These are phyloP conservation scores for Himalopsyche kuldschensis DNA, from an alignment of 2,888 invertebrate genomes.

Conservation along the genomic window DNA sequence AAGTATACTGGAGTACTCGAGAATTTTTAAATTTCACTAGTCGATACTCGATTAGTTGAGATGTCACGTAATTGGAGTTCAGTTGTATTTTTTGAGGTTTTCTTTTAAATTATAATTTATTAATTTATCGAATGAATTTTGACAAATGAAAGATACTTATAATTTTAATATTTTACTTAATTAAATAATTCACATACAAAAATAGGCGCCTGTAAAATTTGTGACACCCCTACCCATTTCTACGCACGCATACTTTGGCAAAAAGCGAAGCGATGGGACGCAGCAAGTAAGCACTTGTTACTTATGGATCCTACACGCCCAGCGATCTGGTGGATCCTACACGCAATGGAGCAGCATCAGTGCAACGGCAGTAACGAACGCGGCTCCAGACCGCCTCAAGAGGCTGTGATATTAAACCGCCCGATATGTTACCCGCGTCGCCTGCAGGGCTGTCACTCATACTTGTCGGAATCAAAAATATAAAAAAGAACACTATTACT, in stretches of 20 bases:
- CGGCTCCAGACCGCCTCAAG: conserved; percentile 5
- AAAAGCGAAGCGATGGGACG: neutral
- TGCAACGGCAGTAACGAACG: conserved; percentile 16
- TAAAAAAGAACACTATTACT: no score
- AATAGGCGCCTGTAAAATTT: neutral
- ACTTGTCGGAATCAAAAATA: neutral
- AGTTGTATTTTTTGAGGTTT: no score
- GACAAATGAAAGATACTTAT: no score
- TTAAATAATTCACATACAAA: neutral
- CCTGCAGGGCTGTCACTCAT: neutral
- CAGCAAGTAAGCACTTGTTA: neutral
- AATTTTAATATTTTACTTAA: no score
- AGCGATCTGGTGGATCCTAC: neutral
- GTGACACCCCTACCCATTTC: neutral
- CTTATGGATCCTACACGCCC: neutral
- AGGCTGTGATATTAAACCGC: conserved; percentile 10
- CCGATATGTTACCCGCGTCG: conserved; percentile 8
- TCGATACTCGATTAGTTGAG: no score
- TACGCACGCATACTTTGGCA: neutral
- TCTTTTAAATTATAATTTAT: no score
- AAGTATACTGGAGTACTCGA: no score
- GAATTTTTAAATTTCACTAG: no score
- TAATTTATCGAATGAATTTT: no score
- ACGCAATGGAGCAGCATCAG: neutral
- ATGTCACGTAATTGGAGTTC: no score